These are phyloP conservation scores for Penaeus indicus DNA, from an alignment of 1,140 invertebrate genomes.

Conservation along the genomic window DNA sequence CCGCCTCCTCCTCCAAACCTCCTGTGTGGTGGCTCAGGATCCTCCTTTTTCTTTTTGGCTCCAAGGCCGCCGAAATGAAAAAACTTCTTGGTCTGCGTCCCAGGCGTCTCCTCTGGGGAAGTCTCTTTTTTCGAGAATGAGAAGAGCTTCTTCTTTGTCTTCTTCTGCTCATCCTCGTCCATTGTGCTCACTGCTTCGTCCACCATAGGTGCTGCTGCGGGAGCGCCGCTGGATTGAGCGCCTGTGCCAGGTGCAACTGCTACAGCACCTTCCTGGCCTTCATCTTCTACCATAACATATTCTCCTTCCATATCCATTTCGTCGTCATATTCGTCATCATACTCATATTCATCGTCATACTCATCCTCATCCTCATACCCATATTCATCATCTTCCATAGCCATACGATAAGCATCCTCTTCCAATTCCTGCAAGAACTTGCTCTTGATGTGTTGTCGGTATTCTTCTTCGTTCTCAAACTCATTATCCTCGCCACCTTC, in stretches of 20 bases:
- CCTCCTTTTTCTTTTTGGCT: slow-evolving; percentile 58
- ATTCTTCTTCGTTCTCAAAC: slow-evolving; percentile 53
- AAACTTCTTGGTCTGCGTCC: slow-evolving; percentile 45
- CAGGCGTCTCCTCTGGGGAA: slow-evolving; percentile 32
- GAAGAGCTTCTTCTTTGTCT: slow-evolving; percentile 36
- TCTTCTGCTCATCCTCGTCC: neutral
- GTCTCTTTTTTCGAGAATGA: slow-evolving; percentile 44
- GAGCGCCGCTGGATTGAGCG: neutral
- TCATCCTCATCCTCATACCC: slow-evolving; percentile 55
- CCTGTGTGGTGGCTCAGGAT: slow-evolving; percentile 23
- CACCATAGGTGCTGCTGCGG: slow-evolving; percentile 21
- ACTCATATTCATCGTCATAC: slow-evolving; percentile 52
- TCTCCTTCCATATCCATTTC: slow-evolving; percentile 55
- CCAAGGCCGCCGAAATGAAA: slow-evolving; percentile 62
- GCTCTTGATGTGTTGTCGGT: slow-evolving; percentile 48
- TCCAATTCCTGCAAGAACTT: slow-evolving; percentile 51
- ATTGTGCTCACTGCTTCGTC: slow-evolving; percentile 49
- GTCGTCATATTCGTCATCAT: slow-evolving; percentile 46
- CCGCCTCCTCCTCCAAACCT: slow-evolving; percentile 33
- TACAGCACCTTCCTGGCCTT: neutral
- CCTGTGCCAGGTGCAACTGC: neutral
- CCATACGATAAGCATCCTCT: slow-evolving; percentile 43
- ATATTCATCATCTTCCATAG: slow-evolving; percentile 46
- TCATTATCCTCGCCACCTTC: slow-evolving; percentile 41
- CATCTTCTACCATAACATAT: slow-evolving; percentile 54